These are phyloP conservation scores for Cephus cinctus DNA, from an alignment of 1,140 invertebrate genomes.

Conservation along the genomic window DNA sequence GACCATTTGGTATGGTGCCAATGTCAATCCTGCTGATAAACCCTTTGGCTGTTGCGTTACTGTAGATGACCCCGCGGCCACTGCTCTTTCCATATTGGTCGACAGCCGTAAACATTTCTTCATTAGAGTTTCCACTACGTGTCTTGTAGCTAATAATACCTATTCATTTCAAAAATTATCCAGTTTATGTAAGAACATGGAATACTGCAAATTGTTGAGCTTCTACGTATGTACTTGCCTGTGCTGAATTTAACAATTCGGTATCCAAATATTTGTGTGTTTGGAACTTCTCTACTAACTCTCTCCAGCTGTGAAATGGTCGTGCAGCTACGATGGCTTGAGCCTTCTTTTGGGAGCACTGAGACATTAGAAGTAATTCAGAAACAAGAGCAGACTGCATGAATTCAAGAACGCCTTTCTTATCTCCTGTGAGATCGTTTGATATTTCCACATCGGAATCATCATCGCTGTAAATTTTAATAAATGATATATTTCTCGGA, in stretches of 20 bases:
- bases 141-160: constrained; percentile 66
- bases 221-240: constrained; percentile 51
- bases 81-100: constrained; percentile 68
- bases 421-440: constrained; percentile 66
- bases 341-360: constrained; percentile 73
- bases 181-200: too few relatives aligned
- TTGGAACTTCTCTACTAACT: constrained; percentile 73
- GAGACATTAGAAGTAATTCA: constrained; percentile 68
- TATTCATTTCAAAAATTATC: constrained; percentile 12
- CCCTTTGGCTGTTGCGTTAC: constrained; percentile 66
- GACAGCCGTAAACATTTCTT: constrained; percentile 74
- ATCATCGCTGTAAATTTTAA: constrained; percentile 63
- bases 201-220: too few relatives aligned
- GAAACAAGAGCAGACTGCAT: constrained; percentile 65
- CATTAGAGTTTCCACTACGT: constrained; percentile 70
- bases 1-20: constrained; percentile 89
- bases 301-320: constrained; percentile 72
- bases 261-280: constrained; percentile 66
- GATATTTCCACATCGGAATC: constrained; percentile 74
- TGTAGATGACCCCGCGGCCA: constrained; percentile 65
- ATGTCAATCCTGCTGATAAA: constrained; percentile 59
- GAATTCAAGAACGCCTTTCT: constrained; percentile 75
- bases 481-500: background rate
- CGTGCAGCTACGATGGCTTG: constrained; percentile 65
- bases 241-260: constrained; percentile 71